phyloP scores from a whole-genome alignment of 2,113 vertebrate species.

The Piaya cayana region DNA sequence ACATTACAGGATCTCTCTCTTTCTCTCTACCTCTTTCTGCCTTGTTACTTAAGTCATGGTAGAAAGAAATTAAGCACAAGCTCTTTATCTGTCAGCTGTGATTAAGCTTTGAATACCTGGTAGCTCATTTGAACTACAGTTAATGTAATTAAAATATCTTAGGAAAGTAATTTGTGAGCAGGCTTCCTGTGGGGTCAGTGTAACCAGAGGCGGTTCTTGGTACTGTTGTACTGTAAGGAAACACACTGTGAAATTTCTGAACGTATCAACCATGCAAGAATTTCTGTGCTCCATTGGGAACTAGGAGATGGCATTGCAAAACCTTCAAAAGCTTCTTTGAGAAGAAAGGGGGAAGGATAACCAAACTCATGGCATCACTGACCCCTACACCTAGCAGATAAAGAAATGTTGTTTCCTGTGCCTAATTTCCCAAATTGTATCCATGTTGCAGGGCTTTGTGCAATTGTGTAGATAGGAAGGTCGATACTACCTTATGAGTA shows the following conservation, averaged over 20 bases:
- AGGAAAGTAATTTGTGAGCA: background rate
- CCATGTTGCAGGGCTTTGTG: background rate
- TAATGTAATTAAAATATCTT: background rate
- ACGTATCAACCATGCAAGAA: background rate
- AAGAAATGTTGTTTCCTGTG: background rate
- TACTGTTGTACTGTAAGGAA: background rate
- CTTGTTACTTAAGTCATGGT: background rate
- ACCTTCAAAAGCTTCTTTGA: background rate
- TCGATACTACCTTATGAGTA: background rate
- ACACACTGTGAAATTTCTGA: background rate
- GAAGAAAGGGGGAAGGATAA: background rate
- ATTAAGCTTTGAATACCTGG: background rate
- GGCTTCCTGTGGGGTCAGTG: background rate
- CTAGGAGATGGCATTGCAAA: background rate
- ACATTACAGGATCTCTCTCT: background rate
- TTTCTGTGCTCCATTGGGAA: background rate
- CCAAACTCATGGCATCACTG: background rate
- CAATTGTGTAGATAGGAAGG: background rate
- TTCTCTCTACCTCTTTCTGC: background rate
- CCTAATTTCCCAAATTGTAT: background rate
- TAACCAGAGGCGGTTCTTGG: background rate
- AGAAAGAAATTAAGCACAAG: background rate
- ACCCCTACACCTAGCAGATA: background rate
- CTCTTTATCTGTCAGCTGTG: background rate
- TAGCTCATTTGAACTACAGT: background rate